Evolutionary conservation across 2,113 vertebrate genomes (phyloP), one percentile per base, ranked within the genome.

Genomic region (Smithornis capensis): DNA sequence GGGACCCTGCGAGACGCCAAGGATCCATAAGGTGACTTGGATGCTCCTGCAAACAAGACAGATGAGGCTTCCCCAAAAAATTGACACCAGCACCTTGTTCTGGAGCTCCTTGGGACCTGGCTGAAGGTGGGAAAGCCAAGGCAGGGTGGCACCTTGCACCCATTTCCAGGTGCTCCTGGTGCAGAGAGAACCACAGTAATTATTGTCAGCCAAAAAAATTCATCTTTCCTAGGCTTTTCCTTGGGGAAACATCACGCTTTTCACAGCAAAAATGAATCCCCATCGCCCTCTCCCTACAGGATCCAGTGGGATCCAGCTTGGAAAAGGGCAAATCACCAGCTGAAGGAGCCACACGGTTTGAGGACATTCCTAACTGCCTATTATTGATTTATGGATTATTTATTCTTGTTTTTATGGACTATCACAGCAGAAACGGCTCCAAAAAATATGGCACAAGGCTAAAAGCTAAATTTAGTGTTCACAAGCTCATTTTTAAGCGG

Each of bases 161-260:
- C 38, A 7, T 11, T 1, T 4, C 31, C 24, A 19, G 38, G 17
- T 13, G 59, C 22, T 75, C 19, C 47, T 1, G 0, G 25, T 4
- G 24, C 56, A 22, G 5, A 9, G 28, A 53, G 9, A 38, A 37
- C 1, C 37, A 5, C 10, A 3, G 35, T 1, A 11, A 12, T 2
- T 2, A 4, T 0, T 4, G 3, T 7, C 2, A 52, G 23, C 18
- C 24, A 1, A 9, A 56, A 52, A 2, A 21, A 19, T 40, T 47
- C 3, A 2, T 49, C 31, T 47, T 59, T 17, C 11, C 27, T 5
- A 2, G 67, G 27, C 2, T 10, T 42, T 8, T 7, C 14, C 4
- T 2, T 2, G 5, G 28, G 52, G 16, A 63, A 57, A 50, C 19
- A 5, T 6, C 1, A 0, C 1, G 27, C 42, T 64, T 56, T 24